Percentiles rank a stretch among this genome's conserved stretches.
Conservation (phyloP, 1,140 invertebrate species). For the Drosophila miranda region DNA sequence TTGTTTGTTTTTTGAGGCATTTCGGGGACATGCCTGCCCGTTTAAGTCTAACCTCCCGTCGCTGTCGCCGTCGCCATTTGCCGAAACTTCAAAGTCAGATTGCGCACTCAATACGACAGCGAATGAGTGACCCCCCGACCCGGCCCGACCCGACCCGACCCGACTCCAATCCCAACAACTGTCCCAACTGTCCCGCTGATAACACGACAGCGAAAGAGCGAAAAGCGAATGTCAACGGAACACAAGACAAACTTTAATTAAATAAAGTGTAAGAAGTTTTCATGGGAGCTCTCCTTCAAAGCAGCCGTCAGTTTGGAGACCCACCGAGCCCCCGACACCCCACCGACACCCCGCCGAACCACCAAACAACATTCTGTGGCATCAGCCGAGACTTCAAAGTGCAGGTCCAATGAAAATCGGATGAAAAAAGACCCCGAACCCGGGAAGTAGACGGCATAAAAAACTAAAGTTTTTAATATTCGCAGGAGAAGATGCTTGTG, state of each 20-base stretch:
- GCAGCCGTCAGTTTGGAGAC: conserved; percentile 21
- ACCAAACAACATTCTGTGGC: conserved; percentile 18
- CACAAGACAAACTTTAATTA: conserved; percentile 74
- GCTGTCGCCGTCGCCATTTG: conserved; percentile 5
- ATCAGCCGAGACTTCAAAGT: conserved; percentile 30
- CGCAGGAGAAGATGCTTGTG: conserved; percentile 42
- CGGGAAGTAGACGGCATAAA: not conserved
- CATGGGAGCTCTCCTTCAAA: conserved; percentile 57
- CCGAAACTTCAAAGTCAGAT: conserved; percentile 39
- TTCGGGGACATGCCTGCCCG: conserved; percentile 31
- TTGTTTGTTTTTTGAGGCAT: conserved; percentile 8
- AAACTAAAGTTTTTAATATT: conserved; percentile 55
- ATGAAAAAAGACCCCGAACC: conserved; percentile 2
- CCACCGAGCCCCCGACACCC: conserved; percentile 7
- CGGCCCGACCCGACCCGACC: conserved; percentile 33
- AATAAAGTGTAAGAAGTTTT: conserved; percentile 78
- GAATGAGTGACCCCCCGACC: conserved; percentile 10
- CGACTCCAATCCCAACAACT: conserved; percentile 49
- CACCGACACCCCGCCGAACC: conserved; percentile 3
- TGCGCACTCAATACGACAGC: conserved; percentile 18
- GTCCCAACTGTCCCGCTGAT: conserved; percentile 68
- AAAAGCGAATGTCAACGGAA: conserved; percentile 39
- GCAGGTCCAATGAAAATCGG: not conserved
- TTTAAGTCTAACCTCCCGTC: conserved; percentile 45
- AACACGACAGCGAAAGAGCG: conserved; percentile 51